Evolutionary conservation across 2,113 vertebrate species (phyloP), one percentile per base, ranked within the genome.

Genomic region (Copsychus sechellarum): DNA sequence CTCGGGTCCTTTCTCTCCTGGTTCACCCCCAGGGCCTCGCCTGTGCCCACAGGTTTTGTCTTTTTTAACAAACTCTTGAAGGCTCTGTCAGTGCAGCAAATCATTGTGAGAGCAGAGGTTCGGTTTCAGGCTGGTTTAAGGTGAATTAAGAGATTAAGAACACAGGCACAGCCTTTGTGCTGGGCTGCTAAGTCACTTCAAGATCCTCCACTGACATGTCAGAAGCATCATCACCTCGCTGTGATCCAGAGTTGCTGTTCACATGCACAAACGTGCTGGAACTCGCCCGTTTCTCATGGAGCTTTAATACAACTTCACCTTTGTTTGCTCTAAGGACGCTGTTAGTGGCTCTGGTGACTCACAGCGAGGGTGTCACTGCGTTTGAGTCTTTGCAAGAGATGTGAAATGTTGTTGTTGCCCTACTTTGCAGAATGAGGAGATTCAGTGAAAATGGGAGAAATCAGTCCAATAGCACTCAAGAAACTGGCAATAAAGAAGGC

Each of bases 401-500:
- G 90, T 38, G 90, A 94, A 85, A 42, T 61, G 85, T 53, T 85
- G 80, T 50, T 64, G 65, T 60, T 93, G 93, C 96, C 93, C 93
- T 94, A 50, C 93, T 96, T 94, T 88, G 92, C 87, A 73, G 93
- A 57, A 86, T 14, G 73, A 94, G 93, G 87, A 96, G 90, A 67
- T 85, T 45, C 43, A 92, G 88, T 76, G 81, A 62, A 89, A 96
- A 53, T 81, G 90, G 87, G 85, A 85, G 92, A 79, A 85, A 60
- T 53, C 78, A 5, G 93, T 95, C 96, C 95, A 94, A 93, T 88
- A 96, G 86, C 95, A 96, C 96, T 96, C 96, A 96, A 93, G 96
- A 95, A 96, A 67, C 88, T 95, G 95, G 95, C 96, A 95, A 36
- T 93, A 45, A 43, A 48, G 78, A 43, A 95, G 79, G 92, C 78